A percentile compares a stretch with the other conserved stretches of the same genome.
Conservation (phyloP, 2,888 invertebrate genomes). For the Xanthostigma xanthostigma region DNA sequence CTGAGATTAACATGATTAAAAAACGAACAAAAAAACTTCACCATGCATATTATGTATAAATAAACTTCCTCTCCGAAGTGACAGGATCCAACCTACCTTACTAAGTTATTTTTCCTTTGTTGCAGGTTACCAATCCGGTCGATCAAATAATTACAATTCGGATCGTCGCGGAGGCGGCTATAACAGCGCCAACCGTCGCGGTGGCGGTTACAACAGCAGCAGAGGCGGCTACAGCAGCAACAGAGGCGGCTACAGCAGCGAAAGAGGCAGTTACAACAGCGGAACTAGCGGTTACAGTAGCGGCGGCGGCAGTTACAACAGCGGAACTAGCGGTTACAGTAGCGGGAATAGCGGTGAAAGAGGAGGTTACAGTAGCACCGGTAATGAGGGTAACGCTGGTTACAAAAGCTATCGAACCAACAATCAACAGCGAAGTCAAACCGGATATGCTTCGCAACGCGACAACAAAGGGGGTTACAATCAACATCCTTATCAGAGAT, state of each 20-base stretch:
- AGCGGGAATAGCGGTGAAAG: constrained; percentile 3
- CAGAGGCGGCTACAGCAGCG: background rate
- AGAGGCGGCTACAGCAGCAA: background rate
- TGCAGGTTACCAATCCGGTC: constrained; percentile 14
- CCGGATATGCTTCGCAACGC: background rate
- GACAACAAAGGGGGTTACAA: constrained; percentile 5
- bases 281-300: constrained; percentile 1
- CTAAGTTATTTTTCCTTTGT: background rate
- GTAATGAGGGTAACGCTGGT: constrained; percentile 1
- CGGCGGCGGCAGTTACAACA: background rate
- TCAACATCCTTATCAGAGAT: constrained; percentile 8
- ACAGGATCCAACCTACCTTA: constrained; percentile 10
- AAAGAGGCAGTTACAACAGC: constrained; percentile 2
- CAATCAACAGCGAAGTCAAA: background rate
- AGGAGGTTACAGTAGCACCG: background rate
- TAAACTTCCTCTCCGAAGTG: constrained; percentile 13
- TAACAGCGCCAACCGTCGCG: background rate
- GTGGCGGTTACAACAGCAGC: background rate
- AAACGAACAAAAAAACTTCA: background rate
- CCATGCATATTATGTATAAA: too few relatives aligned
- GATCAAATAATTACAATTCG: constrained; percentile 9
- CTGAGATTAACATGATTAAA: too few relatives aligned
- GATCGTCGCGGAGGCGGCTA: constrained; percentile 12
- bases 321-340: background rate
- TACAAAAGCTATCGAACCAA: background rate